Evolutionary conservation across 2,888 invertebrate genomes (phyloP).

Genomic region (Yponomeuta cagnagella): DNA sequence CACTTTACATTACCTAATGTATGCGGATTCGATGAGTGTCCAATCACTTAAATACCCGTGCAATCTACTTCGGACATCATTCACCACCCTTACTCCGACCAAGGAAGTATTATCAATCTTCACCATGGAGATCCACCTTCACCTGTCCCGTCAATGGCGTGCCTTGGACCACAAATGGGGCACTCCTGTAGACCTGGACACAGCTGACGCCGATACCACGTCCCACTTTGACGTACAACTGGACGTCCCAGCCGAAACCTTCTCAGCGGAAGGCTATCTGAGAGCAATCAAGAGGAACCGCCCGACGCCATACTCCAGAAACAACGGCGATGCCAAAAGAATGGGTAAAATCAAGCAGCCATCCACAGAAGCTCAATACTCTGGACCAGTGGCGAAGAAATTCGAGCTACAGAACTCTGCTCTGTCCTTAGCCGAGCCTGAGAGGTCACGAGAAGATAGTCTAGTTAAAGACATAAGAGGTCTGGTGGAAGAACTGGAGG

Average conservation of each 20-base stretch:
- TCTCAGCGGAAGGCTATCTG: conserved; percentile 48
- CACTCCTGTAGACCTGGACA: conserved; percentile 40
- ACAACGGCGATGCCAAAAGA: conserved; percentile 17
- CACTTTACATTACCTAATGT: background rate
- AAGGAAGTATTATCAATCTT: background rate
- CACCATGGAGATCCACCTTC: conserved; percentile 43
- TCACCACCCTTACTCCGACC: background rate
- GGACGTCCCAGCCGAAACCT: conserved; percentile 39
- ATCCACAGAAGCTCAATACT: background rate
- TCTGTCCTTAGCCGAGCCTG: background rate
- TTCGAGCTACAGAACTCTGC: background rate
- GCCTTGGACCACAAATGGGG: conserved; percentile 53
- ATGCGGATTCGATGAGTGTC: background rate
- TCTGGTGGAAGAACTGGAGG: conserved; percentile 8
- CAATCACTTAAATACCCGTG: background rate
- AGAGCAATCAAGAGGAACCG: conserved; percentile 29
- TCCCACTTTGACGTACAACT: conserved; percentile 32
- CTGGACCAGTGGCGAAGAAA: background rate
- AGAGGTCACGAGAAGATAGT: background rate
- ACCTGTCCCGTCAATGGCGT: conserved; percentile 44
- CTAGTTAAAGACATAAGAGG: conserved; percentile 4
- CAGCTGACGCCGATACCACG: conserved; percentile 26
- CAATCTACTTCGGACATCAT: background rate
- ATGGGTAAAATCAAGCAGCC: background rate
- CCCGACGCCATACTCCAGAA: conserved; percentile 32